Evolutionary conservation across 2,888 invertebrate species (phyloP).

Genomic region (Homarus gammarus): DNA sequence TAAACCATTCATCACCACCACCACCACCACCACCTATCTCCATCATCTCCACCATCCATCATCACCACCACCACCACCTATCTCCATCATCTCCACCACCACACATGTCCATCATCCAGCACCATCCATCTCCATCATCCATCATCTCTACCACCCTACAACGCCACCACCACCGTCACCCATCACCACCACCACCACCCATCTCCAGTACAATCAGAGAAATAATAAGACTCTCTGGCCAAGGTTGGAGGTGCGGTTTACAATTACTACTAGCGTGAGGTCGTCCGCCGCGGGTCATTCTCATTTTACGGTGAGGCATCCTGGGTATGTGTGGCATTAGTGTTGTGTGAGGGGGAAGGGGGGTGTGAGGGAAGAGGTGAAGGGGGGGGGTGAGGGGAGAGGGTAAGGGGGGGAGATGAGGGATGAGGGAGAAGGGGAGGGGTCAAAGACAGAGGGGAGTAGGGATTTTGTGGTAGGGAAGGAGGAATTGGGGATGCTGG

Average conservation of each 20-base stretch:
- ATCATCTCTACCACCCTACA: too few relatives aligned
- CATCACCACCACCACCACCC: neutral
- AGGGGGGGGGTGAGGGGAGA: neutral
- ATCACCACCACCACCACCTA: too few relatives aligned
- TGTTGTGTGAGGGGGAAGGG: neutral
- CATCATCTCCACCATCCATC: too few relatives aligned
- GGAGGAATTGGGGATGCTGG: neutral
- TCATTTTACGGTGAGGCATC: slow-evolving; percentile 13
- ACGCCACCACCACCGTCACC: neutral
- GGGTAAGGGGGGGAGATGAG: neutral
- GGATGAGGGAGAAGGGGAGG: neutral
- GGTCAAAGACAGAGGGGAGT: neutral
- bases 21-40: too few relatives aligned
- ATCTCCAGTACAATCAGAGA: neutral
- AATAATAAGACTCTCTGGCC: neutral
- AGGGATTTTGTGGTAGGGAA: neutral
- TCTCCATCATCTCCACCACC: too few relatives aligned
- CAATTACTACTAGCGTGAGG: neutral
- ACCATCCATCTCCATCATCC: neutral
- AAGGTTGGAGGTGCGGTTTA: neutral
- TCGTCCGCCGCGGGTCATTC: neutral
- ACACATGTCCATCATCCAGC: neutral
- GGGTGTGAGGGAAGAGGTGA: neutral
- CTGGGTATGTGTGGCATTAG: slow-evolving; percentile 6
- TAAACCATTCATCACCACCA: too few relatives aligned